These are phyloP conservation scores for Ooceraea biroi DNA, from an alignment of 1,140 invertebrate genomes.

Conservation along the genomic window DNA sequence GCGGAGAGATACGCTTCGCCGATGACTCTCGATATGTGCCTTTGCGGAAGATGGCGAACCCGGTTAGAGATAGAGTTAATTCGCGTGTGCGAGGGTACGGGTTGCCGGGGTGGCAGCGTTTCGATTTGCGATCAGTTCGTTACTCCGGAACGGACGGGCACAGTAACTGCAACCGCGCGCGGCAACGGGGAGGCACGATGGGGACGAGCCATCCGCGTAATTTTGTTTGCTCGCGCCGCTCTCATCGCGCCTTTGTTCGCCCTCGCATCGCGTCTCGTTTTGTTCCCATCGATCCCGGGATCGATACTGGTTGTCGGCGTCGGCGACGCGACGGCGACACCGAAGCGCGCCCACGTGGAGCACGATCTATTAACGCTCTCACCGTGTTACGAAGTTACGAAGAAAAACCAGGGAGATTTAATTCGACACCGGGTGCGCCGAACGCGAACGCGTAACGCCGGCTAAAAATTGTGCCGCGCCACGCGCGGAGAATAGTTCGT, in stretches of 20 bases:
- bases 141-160: conserved; percentile 42
- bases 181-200: neutral
- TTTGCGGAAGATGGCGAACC: conserved; percentile 2
- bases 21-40: conserved; percentile 26
- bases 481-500: conserved; percentile 55
- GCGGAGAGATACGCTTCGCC: conserved; percentile 10
- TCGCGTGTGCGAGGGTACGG: conserved; percentile 32
- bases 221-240: conserved; percentile 54
- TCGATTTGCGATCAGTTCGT: conserved; percentile 63
- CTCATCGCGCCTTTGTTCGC: conserved; percentile 55
- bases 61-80: conserved; percentile 31
- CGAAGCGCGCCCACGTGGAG: conserved; percentile 16
- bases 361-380: conserved; percentile 47
- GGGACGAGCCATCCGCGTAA: conserved; percentile 56
- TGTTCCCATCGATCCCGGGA: conserved; percentile 46
- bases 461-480: conserved; percentile 44
- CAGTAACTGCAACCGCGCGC: conserved; percentile 30
- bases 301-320: conserved; percentile 27
- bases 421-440: conserved; percentile 34
- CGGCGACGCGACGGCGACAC: neutral
- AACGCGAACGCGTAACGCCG: conserved; percentile 4
- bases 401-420: conserved; percentile 49
- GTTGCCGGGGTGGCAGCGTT: conserved; percentile 30
- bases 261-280: conserved; percentile 37
- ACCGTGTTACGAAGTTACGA: conserved; percentile 10